A percentile compares a stretch with the other conserved stretches of the same genome.
phyloP scores from a whole-genome alignment of 2,888 invertebrate genomes.

The Perithous albicinctus region DNA sequence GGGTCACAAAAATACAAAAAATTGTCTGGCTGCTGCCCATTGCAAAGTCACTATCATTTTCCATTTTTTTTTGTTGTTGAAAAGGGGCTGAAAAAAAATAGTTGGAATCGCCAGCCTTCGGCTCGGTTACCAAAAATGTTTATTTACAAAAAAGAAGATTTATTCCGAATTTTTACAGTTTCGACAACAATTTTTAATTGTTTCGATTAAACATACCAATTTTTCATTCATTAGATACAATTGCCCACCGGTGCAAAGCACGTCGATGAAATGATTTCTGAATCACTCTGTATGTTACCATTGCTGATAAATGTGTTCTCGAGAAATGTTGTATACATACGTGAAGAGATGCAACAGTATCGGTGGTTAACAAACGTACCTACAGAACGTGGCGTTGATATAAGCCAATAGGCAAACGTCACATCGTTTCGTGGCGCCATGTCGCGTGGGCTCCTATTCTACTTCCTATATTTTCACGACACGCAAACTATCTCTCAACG shows the following conservation, averaged over 20 bases:
- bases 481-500: constrained; percentile 24
- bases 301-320: neutral
- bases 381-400: constrained; percentile 50
- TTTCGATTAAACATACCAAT: constrained; percentile 45
- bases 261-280: constrained; percentile 17
- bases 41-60: no score
- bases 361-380: constrained; percentile 30
- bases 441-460: constrained; percentile 48
- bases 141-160: no score
- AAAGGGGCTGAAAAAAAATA: no score
- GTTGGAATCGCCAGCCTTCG: no score
- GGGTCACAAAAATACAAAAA: no score
- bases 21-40: no score
- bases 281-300: constrained; percentile 46
- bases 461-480: constrained; percentile 34
- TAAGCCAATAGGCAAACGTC: constrained; percentile 58
- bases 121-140: no score
- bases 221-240: constrained; percentile 49
- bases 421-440: constrained; percentile 52
- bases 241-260: constrained; percentile 32
- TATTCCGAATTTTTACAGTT: no score
- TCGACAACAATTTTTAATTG: constrained; percentile 43
- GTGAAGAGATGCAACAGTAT: neutral
- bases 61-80: no score
- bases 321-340: neutral